These are phyloP conservation scores for Agrotis ipsilon DNA, from an alignment of 2,888 invertebrate species.

Conservation along the genomic window DNA sequence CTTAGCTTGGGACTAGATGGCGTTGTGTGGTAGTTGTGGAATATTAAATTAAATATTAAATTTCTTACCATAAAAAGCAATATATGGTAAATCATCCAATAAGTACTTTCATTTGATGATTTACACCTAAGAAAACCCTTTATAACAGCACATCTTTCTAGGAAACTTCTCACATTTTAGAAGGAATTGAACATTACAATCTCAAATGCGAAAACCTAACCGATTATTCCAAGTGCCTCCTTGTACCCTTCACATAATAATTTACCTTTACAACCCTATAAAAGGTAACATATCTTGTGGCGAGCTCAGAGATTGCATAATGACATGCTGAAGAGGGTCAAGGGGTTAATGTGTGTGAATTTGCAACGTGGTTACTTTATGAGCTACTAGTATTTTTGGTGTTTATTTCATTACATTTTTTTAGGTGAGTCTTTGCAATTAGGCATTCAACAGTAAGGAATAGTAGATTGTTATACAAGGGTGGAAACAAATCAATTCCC, in stretches of 20 bases:
- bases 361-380: conserved; percentile 25
- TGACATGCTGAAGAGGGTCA: conserved; percentile 47
- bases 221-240: conserved; percentile 12
- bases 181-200: too few relatives aligned
- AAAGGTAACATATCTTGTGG: conserved; percentile 32
- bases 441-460: background rate
- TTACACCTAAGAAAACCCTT: too few relatives aligned
- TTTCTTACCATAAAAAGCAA: too few relatives aligned
- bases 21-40: too few relatives aligned
- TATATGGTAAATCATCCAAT: too few relatives aligned
- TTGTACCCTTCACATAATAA: conserved; percentile 11
- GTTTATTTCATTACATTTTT: background rate
- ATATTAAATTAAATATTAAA: too few relatives aligned
- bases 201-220: background rate
- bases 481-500: too few relatives aligned
- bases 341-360: conserved; percentile 20
- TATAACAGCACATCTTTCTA: too few relatives aligned
- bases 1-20: too few relatives aligned
- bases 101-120: too few relatives aligned
- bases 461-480: too few relatives aligned
- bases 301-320: conserved; percentile 33
- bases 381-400: background rate
- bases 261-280: conserved; percentile 37
- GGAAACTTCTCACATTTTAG: too few relatives aligned
- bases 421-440: background rate